These are phyloP conservation scores for Drosophila rubida DNA, from an alignment of 2,888 invertebrate species.

Conservation along the genomic window DNA sequence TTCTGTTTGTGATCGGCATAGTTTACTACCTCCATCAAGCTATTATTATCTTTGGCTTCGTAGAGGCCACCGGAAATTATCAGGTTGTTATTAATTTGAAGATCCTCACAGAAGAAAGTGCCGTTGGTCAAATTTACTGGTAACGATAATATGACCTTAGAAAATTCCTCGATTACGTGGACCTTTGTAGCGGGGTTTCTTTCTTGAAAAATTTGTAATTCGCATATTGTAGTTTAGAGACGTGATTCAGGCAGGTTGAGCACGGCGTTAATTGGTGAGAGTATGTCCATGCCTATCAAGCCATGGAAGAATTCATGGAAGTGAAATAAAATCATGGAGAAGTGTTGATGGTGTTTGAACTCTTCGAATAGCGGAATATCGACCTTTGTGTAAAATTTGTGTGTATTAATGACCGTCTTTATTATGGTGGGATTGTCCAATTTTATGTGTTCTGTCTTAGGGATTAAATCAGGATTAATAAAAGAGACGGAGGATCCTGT, in stretches of 20 bases:
- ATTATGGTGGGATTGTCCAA: background rate
- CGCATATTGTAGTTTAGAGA: background rate
- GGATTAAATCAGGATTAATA: slow-evolving; percentile 1
- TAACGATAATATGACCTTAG: background rate
- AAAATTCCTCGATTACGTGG: slow-evolving; percentile 3
- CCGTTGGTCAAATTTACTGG: background rate
- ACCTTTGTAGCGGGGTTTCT: background rate
- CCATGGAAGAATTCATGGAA: slow-evolving; percentile 5
- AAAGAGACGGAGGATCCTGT: too few species aligned
- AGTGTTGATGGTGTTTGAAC: background rate
- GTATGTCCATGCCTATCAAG: slow-evolving; percentile 8
- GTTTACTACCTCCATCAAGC: slow-evolving; percentile 11
- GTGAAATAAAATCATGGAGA: background rate
- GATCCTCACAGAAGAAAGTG: background rate
- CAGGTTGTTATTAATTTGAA: background rate
- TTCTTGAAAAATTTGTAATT: slow-evolving; percentile 5
- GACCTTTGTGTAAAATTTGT: background rate
- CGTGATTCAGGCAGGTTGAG: background rate
- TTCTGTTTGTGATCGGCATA: background rate
- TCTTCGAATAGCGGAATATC: background rate
- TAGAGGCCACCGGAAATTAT: slow-evolving; percentile 5
- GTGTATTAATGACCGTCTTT: background rate
- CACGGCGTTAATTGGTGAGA: slow-evolving; percentile 4
- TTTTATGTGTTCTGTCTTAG: background rate
- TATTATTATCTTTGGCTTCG: slow-evolving; percentile 3